Evolutionary conservation across 2,888 invertebrate species (phyloP).

Genomic region (Helobdella robusta): DNA sequence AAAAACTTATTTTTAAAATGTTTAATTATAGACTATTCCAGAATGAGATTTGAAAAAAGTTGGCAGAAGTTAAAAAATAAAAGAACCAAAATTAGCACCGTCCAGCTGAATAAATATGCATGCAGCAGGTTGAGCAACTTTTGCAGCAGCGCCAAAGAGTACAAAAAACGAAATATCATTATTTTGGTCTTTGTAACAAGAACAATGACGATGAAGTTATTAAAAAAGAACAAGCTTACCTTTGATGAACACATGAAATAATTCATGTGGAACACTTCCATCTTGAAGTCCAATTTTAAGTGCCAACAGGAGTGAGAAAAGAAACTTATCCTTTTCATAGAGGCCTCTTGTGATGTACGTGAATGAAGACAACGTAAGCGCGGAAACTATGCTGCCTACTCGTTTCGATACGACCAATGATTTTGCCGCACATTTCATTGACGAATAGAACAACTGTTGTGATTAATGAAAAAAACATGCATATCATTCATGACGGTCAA

Average conservation of each 20-base stretch:
- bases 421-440: conserved; percentile 74
- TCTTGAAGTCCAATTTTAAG: conserved; percentile 86
- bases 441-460: conserved; percentile 71
- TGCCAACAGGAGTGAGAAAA: conserved; percentile 85
- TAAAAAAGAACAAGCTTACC: conserved; percentile 44
- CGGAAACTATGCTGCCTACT: conserved; percentile 69
- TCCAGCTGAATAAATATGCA: too few relatives aligned
- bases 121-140: too few relatives aligned
- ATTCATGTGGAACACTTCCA: conserved; percentile 70
- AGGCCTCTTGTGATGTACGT: conserved; percentile 80
- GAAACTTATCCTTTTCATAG: conserved; percentile 81
- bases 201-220: too few relatives aligned
- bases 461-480: neutral
- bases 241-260: conserved; percentile 89
- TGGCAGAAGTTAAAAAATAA: too few relatives aligned
- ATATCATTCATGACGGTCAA: too few relatives aligned
- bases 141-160: too few relatives aligned
- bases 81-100: too few relatives aligned
- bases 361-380: conserved; percentile 84
- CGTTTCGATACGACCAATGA: conserved; percentile 74
- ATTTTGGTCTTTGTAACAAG: too few relatives aligned
- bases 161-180: too few relatives aligned
- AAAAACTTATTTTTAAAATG: too few relatives aligned
- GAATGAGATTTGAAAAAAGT: too few relatives aligned
- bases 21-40: too few relatives aligned